A percentile compares a stretch with the other conserved stretches of the same genome.
Evolutionary conservation across 2,888 invertebrate genomes (phyloP).

Genomic region (Hypomecis punctinalis): DNA sequence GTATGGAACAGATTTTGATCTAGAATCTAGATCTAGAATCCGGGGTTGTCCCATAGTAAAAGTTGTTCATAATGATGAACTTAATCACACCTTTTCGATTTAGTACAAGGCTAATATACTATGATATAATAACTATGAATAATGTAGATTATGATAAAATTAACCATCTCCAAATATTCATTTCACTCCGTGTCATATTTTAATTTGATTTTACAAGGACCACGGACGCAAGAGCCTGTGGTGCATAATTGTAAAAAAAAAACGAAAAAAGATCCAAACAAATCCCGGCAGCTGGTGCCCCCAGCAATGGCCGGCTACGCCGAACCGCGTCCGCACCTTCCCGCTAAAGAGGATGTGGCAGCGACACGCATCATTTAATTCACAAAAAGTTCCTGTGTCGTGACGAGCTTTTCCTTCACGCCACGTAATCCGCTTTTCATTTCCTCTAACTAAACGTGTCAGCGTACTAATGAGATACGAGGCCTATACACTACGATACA

Average conservation of each 20-base stretch:
- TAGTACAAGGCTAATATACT: too few species aligned
- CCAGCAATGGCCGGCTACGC: constrained; percentile 50
- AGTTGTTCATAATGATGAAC: too few species aligned
- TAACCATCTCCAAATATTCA: too few species aligned
- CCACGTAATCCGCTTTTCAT: constrained; percentile 60
- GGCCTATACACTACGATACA: constrained; percentile 29
- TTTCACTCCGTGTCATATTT: too few species aligned
- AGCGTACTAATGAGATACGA: constrained; percentile 71
- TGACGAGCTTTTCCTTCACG: constrained; percentile 70
- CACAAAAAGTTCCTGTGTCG: constrained; percentile 76
- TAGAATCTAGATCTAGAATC: too few species aligned
- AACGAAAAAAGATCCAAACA: neutral
- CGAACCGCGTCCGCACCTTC: constrained; percentile 64
- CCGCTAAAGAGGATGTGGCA: constrained; percentile 77
- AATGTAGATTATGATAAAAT: too few species aligned
- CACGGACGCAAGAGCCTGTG: too few species aligned
- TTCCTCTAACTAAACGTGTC: constrained; percentile 75
- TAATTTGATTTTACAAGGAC: too few species aligned
- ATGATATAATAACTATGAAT: too few species aligned
- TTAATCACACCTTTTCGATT: too few species aligned
- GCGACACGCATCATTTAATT: constrained; percentile 69
- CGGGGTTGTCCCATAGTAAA: too few species aligned
- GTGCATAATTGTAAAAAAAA: neutral
- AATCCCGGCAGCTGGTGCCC: neutral
- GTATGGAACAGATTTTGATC: too few species aligned